Evolutionary conservation across 53 echinoderm and acorn worm species (phyloP).

Genomic region (Paelopatides confundens): DNA sequence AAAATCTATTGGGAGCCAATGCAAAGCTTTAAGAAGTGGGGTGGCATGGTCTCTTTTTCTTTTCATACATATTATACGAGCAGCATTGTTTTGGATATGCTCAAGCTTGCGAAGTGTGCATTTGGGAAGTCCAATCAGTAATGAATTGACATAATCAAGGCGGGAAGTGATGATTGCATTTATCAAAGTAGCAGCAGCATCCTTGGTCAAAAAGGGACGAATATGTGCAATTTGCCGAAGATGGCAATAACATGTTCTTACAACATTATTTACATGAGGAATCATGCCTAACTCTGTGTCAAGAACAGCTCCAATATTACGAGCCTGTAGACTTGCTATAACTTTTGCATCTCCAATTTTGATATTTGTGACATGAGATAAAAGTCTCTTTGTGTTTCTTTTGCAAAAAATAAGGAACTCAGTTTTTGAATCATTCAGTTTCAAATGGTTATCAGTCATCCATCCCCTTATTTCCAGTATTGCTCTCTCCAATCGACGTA

Average conservation of each 20-base stretch:
- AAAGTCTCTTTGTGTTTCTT: conserved; percentile 18
- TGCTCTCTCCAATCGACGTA: background rate
- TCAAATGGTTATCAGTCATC: conserved; percentile 26
- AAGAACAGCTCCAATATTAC: conserved; percentile 10
- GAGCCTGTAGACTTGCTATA: background rate
- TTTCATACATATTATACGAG: no score
- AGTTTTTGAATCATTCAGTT: conserved; percentile 6
- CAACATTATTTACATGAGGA: background rate
- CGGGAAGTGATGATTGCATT: conserved; percentile 10
- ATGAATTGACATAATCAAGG: conserved; percentile 22
- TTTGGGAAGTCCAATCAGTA: no score
- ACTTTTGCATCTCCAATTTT: conserved; percentile 13
- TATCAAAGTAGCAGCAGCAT: background rate
- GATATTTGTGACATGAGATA: conserved; percentile 5
- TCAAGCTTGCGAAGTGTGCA: no score
- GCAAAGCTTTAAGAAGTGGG: no score
- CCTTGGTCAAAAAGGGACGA: no score
- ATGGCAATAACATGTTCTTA: background rate
- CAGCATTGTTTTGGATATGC: no score
- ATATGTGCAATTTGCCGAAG: background rate
- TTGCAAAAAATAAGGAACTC: conserved; percentile 9
- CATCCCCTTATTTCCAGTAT: background rate
- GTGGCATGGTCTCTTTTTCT: no score
- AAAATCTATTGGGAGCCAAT: no score
- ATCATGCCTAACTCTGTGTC: conserved; percentile 16